phyloP scores from a whole-genome alignment of 2,888 invertebrate genomes.

The Neria commutata region DNA sequence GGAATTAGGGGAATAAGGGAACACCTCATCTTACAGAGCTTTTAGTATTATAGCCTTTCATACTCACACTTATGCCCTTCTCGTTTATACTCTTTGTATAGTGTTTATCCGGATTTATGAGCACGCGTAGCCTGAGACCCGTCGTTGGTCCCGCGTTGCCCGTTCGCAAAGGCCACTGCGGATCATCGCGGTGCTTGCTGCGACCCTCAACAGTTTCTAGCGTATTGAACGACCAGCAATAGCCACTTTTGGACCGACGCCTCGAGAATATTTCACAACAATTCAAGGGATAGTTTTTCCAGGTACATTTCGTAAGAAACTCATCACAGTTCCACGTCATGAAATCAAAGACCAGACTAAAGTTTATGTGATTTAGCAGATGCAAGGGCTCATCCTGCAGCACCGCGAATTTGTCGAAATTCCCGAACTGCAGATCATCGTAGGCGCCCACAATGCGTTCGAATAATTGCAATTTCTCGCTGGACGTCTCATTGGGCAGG shows the following conservation, averaged over 20 bases:
- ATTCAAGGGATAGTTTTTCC: slow-evolving; percentile 57
- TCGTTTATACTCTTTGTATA: slow-evolving; percentile 38
- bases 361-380: slow-evolving; percentile 49
- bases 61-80: slow-evolving; percentile 46
- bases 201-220: slow-evolving; percentile 47
- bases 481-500: slow-evolving; percentile 39
- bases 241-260: slow-evolving; percentile 61
- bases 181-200: slow-evolving; percentile 38
- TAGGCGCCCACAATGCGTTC: slow-evolving; percentile 46
- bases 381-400: slow-evolving; percentile 39
- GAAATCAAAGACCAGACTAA: slow-evolving; percentile 49
- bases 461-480: slow-evolving; percentile 41
- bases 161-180: slow-evolving; percentile 49
- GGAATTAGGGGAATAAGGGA: too few species aligned
- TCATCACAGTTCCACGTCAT: slow-evolving; percentile 61
- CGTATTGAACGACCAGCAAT: slow-evolving; percentile 64
- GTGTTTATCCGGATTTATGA: slow-evolving; percentile 47
- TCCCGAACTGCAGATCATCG: slow-evolving; percentile 50
- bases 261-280: slow-evolving; percentile 63
- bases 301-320: slow-evolving; percentile 58
- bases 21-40: too few species aligned
- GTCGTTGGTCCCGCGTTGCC: slow-evolving; percentile 48
- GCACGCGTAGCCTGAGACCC: slow-evolving; percentile 40
- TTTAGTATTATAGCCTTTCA: too few species aligned
- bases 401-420: slow-evolving; percentile 46